phyloP scores from a whole-genome alignment of 1,140 invertebrate genomes.

The Bilobella aurantiaca region DNA sequence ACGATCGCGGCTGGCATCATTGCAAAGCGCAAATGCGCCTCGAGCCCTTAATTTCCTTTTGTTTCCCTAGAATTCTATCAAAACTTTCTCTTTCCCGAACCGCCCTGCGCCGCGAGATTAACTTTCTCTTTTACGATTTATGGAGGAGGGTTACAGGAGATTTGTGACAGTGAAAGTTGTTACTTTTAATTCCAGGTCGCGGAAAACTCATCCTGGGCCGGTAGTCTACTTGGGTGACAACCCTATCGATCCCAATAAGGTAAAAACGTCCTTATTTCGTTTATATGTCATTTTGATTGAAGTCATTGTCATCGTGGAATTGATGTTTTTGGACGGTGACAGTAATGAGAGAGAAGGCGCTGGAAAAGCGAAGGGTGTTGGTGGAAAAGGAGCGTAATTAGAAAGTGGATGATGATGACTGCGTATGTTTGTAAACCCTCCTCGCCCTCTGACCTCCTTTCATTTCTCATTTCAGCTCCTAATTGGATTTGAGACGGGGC shows the following conservation, averaged over 20 bases:
- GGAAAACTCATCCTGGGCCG: conserved; percentile 87
- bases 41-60: neutral
- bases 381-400: neutral
- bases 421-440: no score
- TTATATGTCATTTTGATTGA: neutral
- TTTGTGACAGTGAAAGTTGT: neutral
- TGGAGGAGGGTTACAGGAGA: neutral
- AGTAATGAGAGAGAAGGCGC: no score
- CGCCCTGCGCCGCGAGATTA: neutral
- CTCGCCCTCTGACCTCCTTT: neutral
- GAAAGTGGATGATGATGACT: neutral
- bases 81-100: neutral
- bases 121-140: neutral
- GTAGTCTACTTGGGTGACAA: conserved; percentile 92
- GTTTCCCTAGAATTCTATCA: neutral
- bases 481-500: conserved; percentile 90
- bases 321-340: no score
- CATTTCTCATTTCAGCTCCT: conserved; percentile 57
- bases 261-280: conserved; percentile 38
- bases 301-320: no score
- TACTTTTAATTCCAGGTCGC: conserved; percentile 58
- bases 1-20: no score
- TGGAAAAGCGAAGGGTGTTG: no score
- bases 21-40: no score
- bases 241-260: conserved; percentile 88